Base-by-base conservation (phyloP, 1,140 invertebrate genomes). In the Cardiocondyla obscurior region DNA sequence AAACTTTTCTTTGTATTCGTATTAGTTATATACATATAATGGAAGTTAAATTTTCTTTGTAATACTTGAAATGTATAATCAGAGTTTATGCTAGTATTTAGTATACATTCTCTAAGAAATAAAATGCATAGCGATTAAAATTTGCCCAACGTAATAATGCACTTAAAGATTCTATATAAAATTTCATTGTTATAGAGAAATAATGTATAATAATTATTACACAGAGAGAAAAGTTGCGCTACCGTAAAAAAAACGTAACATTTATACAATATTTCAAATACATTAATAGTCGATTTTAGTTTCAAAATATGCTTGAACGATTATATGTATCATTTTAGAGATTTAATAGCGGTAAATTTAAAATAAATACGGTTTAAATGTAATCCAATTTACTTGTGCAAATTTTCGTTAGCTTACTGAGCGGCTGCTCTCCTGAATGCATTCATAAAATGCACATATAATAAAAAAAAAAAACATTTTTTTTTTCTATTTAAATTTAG, bases 81-180 rank as follows among this genome's bases (percentile, higher is more conserved):
- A 39, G n/a, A n/a, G 19, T 12, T 57, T 4, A 55, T 19, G 14
- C n/a, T 70, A 70, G 14, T 53, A 36, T 72, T 57, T 57, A 72
- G 53, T 72, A 53, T 72, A 53, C 33, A 72, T 72, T 57, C 16
- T n/a, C 14, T 72, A 28, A 72, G 22, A 72, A 72, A 72, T 72
- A 57, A 72, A 72, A 72, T 72, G 28, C 25, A 12, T 72, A 72
- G 30, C 67, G 19, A 72, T 39, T 72, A 42, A 72, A 72, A 57
- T 72, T 55, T 72, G 30, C 25, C 22, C 51, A 16, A 28, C 10
- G n/a, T 72, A 46, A 65, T 8, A 57, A 72, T 25, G 53, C 10
- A 25, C 39, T 22, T 19, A 33, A 53, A 70, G 30, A 39, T 53
- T n/a, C 14, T 70, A 51, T 7, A 49, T 51, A 49, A n/a, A 33